Evolutionary conservation across 2,888 invertebrate species (phyloP).

Genomic region (Heliothis peltigera): DNA sequence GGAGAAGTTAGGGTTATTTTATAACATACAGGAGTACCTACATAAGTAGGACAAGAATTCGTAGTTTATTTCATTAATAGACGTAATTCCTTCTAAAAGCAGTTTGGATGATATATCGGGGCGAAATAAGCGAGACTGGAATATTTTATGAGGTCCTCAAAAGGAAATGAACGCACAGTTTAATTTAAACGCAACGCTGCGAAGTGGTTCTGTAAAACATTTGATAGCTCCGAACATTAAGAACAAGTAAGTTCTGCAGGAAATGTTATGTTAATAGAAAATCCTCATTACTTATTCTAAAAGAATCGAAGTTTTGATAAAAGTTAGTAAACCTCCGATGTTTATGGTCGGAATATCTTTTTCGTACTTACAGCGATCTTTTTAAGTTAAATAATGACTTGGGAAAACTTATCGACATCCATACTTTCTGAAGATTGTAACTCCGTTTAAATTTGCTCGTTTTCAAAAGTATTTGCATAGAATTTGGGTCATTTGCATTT

Average conservation of each 20-base stretch:
- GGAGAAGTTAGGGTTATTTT: no score
- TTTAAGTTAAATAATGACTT: constrained; percentile 33
- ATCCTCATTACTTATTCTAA: constrained; percentile 34
- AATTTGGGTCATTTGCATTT: neutral
- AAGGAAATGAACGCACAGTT: neutral
- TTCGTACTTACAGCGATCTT: constrained; percentile 15
- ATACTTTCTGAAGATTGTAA: constrained; percentile 10
- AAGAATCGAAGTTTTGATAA: constrained; percentile 24
- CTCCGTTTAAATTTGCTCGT: constrained; percentile 3
- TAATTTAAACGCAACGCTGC: constrained; percentile 1
- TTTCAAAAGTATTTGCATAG: constrained; percentile 1
- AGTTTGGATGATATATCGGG: neutral
- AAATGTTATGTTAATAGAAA: constrained; percentile 41
- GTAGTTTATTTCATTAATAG: neutral
- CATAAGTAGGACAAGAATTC: neutral
- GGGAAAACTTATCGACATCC: constrained; percentile 26
- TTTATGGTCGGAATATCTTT: constrained; percentile 29
- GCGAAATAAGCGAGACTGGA: neutral
- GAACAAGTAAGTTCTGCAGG: constrained; percentile 4
- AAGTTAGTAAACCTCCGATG: constrained; percentile 33
- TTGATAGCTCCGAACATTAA: neutral
- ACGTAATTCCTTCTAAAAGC: neutral
- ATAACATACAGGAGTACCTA: no score
- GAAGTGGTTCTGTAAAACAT: neutral
- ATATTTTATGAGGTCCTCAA: neutral